These are phyloP conservation scores for Drosophila gunungcola DNA, from an alignment of 1,140 invertebrate species.

Conservation along the genomic window DNA sequence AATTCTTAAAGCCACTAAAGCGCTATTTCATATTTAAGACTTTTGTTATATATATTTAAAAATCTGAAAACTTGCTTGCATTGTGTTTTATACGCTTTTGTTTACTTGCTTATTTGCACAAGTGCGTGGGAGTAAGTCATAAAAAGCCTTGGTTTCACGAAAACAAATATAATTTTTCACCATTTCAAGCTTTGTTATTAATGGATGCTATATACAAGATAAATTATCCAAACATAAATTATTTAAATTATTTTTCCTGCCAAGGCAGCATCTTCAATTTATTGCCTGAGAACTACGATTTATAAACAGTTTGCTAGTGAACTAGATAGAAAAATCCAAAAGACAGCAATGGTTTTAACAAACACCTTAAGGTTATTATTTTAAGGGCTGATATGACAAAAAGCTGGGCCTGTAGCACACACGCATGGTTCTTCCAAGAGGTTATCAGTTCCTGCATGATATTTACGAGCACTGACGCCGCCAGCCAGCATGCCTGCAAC, in stretches of 20 bases:
- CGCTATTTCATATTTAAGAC: slow-evolving; percentile 2
- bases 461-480: slow-evolving; percentile 59
- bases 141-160: not conserved
- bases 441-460: slow-evolving; percentile 63
- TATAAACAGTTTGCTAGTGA: slow-evolving; percentile 1
- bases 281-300: not conserved
- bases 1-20: slow-evolving; percentile 16
- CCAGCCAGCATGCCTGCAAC: slow-evolving; percentile 56
- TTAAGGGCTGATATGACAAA: slow-evolving; percentile 56
- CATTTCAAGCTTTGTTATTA: slow-evolving; percentile 1
- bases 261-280: not conserved
- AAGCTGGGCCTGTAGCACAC: slow-evolving; percentile 5
- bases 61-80: not conserved
- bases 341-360: slow-evolving; percentile 21
- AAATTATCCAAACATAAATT: slow-evolving; percentile 9
- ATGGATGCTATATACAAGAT: not conserved
- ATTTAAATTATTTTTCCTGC: not conserved
- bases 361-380: slow-evolving; percentile 54
- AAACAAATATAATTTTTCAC: slow-evolving; percentile 16
- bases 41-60: not conserved
- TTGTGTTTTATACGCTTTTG: slow-evolving; percentile 20
- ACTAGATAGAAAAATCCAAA: not conserved
- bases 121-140: not conserved
- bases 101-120: not conserved
- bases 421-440: slow-evolving; percentile 26